Evolutionary conservation across 1,140 invertebrate genomes (phyloP).

Genomic region (Aphelinus atriplicis): DNA sequence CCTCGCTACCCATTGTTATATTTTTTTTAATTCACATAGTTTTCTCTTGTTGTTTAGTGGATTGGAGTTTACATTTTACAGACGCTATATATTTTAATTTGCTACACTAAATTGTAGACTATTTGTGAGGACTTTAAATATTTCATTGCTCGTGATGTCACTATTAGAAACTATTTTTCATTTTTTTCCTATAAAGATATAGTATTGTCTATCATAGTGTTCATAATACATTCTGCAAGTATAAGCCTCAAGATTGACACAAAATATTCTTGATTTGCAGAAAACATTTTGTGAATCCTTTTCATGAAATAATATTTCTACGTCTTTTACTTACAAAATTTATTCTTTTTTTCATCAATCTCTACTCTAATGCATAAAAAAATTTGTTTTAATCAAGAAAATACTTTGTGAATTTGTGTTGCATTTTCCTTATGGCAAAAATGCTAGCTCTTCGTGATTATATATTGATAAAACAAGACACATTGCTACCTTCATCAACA

Average conservation of each 20-base stretch:
- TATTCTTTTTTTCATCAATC: not conserved
- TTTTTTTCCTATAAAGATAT: slow-evolving; percentile 43
- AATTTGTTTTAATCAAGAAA: not conserved
- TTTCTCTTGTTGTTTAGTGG: not conserved
- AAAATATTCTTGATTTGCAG: slow-evolving; percentile 15
- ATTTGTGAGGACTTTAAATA: slow-evolving; percentile 38
- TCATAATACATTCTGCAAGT: slow-evolving; percentile 41
- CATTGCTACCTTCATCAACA: not conserved
- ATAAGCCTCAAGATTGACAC: slow-evolving; percentile 25
- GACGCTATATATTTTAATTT: slow-evolving; percentile 12
- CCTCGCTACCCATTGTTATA: not conserved
- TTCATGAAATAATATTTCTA: not conserved
- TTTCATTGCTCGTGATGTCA: slow-evolving; percentile 19
- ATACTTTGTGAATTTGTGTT: slow-evolving; percentile 1
- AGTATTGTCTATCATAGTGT: slow-evolving; percentile 62
- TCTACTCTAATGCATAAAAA: not conserved
- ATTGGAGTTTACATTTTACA: not conserved
- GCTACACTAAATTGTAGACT: slow-evolving; percentile 46
- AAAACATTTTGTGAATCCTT: not conserved
- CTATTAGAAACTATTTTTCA: slow-evolving; percentile 43
- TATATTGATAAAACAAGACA: no score
- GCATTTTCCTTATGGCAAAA: slow-evolving; percentile 21
- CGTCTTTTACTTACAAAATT: slow-evolving; percentile 9
- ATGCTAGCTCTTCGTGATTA: not conserved
- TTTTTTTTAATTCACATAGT: slow-evolving; percentile 6